Evolutionary conservation across 2,113 vertebrate genomes (phyloP).

Genomic region (Charadrius vociferus): DNA sequence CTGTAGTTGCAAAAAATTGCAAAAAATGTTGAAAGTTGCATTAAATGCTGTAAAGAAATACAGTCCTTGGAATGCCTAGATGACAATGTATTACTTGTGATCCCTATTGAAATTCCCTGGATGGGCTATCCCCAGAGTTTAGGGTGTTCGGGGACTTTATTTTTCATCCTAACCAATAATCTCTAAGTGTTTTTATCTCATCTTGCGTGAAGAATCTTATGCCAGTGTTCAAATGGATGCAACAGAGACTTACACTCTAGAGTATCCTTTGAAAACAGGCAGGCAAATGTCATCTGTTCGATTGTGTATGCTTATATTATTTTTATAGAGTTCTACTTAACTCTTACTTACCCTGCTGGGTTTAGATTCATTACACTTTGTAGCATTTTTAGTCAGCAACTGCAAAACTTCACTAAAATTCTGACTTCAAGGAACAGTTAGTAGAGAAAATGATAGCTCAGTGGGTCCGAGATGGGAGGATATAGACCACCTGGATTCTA

Average conservation of each 20-base stretch:
- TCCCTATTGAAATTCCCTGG: background rate
- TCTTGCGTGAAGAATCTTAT: background rate
- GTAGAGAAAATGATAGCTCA: background rate
- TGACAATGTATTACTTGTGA: background rate
- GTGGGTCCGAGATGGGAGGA: background rate
- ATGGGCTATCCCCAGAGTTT: background rate
- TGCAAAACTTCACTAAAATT: background rate
- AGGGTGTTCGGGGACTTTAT: background rate
- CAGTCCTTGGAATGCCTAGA: background rate
- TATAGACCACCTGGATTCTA: background rate
- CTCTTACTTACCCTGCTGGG: background rate
- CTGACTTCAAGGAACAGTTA: background rate
- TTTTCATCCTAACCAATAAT: background rate
- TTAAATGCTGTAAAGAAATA: background rate
- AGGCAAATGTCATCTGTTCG: background rate
- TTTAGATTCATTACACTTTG: background rate
- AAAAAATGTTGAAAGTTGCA: background rate
- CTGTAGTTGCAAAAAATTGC: background rate
- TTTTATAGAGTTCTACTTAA: background rate
- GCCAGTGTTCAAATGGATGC: background rate
- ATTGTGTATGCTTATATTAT: background rate
- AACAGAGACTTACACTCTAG: background rate
- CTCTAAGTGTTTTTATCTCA: background rate
- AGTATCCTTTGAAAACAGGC: background rate
- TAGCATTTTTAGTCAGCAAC: background rate